Evolutionary conservation across 2,797 vertebrate genomes (phyloP), one percentile per base, ranked within the genome.

Genomic region (Cossypha niveicapilla): DNA sequence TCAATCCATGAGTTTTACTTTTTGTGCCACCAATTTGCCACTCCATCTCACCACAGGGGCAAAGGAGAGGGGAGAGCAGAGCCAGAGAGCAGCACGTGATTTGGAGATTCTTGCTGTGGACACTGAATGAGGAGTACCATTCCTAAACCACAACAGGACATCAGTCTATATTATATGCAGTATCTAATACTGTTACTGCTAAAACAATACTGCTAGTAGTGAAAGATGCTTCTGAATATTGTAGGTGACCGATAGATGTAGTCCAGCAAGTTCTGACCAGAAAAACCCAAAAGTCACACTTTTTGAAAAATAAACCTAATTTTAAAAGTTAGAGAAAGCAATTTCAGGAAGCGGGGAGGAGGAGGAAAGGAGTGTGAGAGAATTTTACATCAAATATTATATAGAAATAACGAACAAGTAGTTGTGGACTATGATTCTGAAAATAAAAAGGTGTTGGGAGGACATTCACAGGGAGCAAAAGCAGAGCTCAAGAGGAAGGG

Each of bases 151-250:
- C 18, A 30, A 16, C 3, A 57, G 18, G 27, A 63, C 23, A 57
- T 72, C 30, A 25, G 8, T 79, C 44, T 79, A 8, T 73, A 44
- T 63, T 51, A 23, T 21, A 48, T 27, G 28, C 25, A 50, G 24
- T 18, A 21, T 44, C 44, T 56, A 44, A 22, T 51, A 25, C 47
- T 86, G 13, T 37, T 48, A 21, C 30, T 87, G 28, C 30, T 61
- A 53, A 68, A 78, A 45, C 16, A 50, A 53, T 37, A 11, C 54
- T 71, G 28, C 41, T 35, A 53, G 32, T 47, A 78, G 42, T 61
- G 45, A 86, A 83, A 81, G 44, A 30, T 77, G 25, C 23, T 57
- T 83, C 42, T 61, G 48, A 86, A 86, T 93, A 62, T 58, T 78
- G 39, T 8, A 41, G 28, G 15, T 67, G 10, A 74, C 42, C n/a